These are phyloP conservation scores for Calyptommatus sinebrachiatus DNA, from an alignment of 2,113 vertebrate genomes.

Conservation along the genomic window DNA sequence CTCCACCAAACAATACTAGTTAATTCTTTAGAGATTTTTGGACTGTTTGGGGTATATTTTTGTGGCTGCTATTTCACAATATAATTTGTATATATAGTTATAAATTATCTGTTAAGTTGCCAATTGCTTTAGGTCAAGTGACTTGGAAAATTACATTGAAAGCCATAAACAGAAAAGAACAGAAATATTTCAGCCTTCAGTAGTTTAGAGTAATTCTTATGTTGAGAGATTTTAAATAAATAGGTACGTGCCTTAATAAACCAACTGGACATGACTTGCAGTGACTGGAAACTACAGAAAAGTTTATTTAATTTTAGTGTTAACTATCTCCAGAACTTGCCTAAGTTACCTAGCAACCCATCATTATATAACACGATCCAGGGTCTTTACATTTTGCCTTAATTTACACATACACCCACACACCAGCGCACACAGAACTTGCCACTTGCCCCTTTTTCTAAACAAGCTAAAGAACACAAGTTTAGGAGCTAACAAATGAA, in stretches of 20 bases:
- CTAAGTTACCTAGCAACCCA: slow-evolving; percentile 4
- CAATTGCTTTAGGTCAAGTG: not conserved
- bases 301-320: not conserved
- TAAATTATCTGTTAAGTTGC: not conserved
- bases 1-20: not conserved
- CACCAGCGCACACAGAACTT: not conserved
- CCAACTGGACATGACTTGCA: not conserved
- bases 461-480: not conserved
- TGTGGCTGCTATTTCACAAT: not conserved
- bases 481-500: not conserved
- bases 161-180: not conserved
- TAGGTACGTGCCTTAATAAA: not conserved
- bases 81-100: not conserved
- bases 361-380: not conserved
- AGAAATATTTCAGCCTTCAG: not conserved
- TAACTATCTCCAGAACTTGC: not conserved
- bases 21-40: not conserved
- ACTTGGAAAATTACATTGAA: not conserved
- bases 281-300: not conserved
- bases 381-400: not conserved
- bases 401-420: not conserved
- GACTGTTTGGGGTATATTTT: not conserved
- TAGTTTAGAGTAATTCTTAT: not conserved
- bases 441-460: not conserved
- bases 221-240: no score